These are phyloP conservation scores for Fragum fragum DNA, from an alignment of 2,888 invertebrate genomes.

Conservation along the genomic window DNA sequence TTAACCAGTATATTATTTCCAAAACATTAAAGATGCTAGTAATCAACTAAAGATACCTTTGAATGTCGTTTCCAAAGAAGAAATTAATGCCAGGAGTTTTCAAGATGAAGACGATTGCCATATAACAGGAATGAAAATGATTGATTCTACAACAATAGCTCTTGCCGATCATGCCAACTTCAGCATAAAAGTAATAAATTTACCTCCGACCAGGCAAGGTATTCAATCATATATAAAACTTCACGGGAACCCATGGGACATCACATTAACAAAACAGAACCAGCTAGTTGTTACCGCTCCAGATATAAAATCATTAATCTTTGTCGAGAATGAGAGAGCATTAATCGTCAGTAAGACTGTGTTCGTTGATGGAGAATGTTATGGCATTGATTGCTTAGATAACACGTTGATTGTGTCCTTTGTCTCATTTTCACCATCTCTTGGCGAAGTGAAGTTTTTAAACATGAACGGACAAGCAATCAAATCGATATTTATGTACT, in stretches of 20 bases:
- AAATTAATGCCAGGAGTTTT: neutral
- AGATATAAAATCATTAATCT: neutral
- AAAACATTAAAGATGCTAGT: too few relatives aligned
- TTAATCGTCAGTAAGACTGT: neutral
- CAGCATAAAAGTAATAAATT: neutral
- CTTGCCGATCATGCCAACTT: neutral
- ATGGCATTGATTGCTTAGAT: neutral
- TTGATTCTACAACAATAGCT: neutral
- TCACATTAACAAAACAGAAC: neutral
- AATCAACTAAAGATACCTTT: neutral
- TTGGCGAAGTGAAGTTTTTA: neutral
- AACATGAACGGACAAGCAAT: neutral
- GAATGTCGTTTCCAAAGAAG: neutral
- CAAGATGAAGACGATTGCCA: neutral
- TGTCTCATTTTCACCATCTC: neutral
- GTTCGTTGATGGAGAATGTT: neutral
- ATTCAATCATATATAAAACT: neutral
- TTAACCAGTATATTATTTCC: too few relatives aligned
- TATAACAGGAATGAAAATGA: neutral
- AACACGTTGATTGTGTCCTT: slow-evolving; percentile 3
- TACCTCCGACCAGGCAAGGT: neutral
- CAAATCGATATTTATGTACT: too few relatives aligned
- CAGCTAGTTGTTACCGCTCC: neutral
- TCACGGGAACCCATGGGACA: neutral
- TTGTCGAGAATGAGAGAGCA: neutral